Conservation (phyloP, 2,113 vertebrate species). For the Trichomycterus rosablanca region DNA sequence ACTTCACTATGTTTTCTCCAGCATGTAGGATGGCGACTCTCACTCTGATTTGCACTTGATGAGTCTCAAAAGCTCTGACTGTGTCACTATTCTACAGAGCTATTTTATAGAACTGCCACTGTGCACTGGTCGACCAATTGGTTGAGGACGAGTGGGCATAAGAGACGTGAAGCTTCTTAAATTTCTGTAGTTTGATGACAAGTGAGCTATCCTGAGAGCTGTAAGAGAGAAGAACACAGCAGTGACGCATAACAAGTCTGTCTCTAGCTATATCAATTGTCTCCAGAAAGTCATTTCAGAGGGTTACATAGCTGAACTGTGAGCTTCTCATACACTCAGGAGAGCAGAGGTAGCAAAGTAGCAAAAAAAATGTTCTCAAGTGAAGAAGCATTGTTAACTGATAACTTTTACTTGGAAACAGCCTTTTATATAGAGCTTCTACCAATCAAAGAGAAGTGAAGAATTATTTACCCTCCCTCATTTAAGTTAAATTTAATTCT, state of each 20-base stretch:
- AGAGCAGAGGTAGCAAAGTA: conserved; percentile 8
- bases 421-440: no score
- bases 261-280: neutral
- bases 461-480: no score
- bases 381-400: no score
- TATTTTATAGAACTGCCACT: conserved; percentile 14
- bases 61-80: conserved; percentile 19
- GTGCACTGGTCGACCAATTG: conserved; percentile 19
- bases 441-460: no score
- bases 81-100: conserved; percentile 6
- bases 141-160: conserved; percentile 1
- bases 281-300: conserved; percentile 12
- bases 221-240: conserved; percentile 6
- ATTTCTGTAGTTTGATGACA: conserved; percentile 19
- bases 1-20: conserved; percentile 11
- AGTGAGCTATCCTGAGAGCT: conserved; percentile 6
- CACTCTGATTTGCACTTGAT: conserved; percentile 28
- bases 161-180: conserved; percentile 7
- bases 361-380: no score
- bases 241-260: conserved; percentile 6
- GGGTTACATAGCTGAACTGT: no score
- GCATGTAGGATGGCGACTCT: conserved; percentile 13
- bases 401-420: no score
- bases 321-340: neutral
- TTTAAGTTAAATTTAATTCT: no score